Conservation (phyloP, 1,140 invertebrate genomes). For the Chironomus tepperi region DNA sequence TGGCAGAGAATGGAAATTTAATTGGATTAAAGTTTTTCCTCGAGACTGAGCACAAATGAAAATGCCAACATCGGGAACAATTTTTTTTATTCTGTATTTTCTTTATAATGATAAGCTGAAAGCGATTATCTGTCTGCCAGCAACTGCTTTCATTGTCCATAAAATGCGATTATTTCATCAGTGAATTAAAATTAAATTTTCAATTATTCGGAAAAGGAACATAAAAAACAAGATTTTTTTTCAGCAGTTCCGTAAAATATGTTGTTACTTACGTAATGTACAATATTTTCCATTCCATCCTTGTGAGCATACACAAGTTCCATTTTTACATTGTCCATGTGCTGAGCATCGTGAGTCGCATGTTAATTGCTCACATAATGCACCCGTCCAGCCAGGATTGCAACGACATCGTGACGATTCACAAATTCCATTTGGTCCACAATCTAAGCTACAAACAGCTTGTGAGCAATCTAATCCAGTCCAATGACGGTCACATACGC, state of each 20-base stretch:
- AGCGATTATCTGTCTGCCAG: not conserved
- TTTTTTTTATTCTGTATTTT: not conserved
- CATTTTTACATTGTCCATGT: slow-evolving; percentile 93
- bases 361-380: slow-evolving; percentile 78
- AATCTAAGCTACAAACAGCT: slow-evolving; percentile 84
- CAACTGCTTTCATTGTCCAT: not conserved
- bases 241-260: too few relatives aligned
- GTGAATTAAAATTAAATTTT: slow-evolving; percentile 31
- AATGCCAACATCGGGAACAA: too few relatives aligned
- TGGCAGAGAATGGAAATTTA: slow-evolving; percentile 1
- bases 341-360: slow-evolving; percentile 88
- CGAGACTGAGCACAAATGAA: not conserved
- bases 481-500: slow-evolving; percentile 82
- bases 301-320: slow-evolving; percentile 90
- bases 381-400: slow-evolving; percentile 82
- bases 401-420: slow-evolving; percentile 84
- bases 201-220: too few relatives aligned
- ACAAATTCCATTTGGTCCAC: slow-evolving; percentile 82
- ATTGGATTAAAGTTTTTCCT: slow-evolving; percentile 9
- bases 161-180: not conserved
- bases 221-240: too few relatives aligned
- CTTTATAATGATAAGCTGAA: slow-evolving; percentile 3
- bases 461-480: slow-evolving; percentile 84
- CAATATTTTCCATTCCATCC: slow-evolving; percentile 97
- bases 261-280: slow-evolving; percentile 75